Conservation (phyloP, 2,113 vertebrate genomes). For the Ciconia stormi region DNA sequence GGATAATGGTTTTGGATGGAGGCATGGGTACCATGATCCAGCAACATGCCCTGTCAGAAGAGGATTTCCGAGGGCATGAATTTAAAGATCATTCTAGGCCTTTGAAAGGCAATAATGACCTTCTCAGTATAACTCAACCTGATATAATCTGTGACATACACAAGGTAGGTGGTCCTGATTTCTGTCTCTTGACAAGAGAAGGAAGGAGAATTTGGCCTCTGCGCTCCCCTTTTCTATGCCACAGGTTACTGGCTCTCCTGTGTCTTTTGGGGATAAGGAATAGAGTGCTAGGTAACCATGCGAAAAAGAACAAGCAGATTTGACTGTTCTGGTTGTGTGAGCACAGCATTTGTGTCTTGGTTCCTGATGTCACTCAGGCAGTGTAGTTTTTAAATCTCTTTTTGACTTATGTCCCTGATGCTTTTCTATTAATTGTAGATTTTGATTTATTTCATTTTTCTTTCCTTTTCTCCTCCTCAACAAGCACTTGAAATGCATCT, state of each 20-base stretch:
- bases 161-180: slow-evolving; percentile 78
- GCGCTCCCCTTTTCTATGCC: neutral
- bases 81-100: slow-evolving; percentile 84
- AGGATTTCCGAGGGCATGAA: slow-evolving; percentile 86
- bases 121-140: slow-evolving; percentile 91
- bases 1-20: slow-evolving; percentile 94
- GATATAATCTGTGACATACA: slow-evolving; percentile 89
- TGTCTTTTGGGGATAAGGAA: neutral
- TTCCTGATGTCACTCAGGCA: neutral
- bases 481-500: neutral
- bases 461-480: neutral
- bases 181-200: neutral
- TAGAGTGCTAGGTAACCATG: neutral
- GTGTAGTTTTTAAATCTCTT: neutral
- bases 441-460: neutral
- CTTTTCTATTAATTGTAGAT: neutral
- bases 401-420: neutral
- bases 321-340: slow-evolving; percentile 28
- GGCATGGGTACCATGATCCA: slow-evolving; percentile 99
- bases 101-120: slow-evolving; percentile 94
- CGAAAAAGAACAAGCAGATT: slow-evolving; percentile 2
- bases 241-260: neutral
- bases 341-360: neutral
- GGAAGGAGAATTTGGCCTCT: neutral
- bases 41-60: slow-evolving; percentile 79